These are phyloP conservation scores for Stomatorhinus ivindoensis DNA, from an alignment of 2,113 vertebrate species.

Conservation along the genomic window DNA sequence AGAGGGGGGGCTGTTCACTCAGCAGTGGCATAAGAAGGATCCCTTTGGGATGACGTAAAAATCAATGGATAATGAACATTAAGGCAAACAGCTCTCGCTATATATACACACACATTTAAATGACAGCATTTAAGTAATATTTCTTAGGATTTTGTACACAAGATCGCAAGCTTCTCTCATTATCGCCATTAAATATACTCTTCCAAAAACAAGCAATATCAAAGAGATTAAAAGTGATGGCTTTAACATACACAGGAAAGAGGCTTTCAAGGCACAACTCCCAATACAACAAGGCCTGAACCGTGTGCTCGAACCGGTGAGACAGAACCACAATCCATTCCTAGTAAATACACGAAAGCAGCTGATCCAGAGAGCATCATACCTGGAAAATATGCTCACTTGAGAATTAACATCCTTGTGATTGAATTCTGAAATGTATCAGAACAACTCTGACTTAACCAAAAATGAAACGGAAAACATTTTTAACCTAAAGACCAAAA, in stretches of 20 bases:
- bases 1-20: too few relatives aligned
- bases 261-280: neutral
- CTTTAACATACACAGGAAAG: neutral
- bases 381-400: slow-evolving; percentile 8
- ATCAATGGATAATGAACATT: neutral
- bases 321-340: neutral
- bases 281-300: neutral
- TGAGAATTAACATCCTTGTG: slow-evolving; percentile 7
- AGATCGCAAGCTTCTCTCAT: neutral
- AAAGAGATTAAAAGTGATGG: slow-evolving; percentile 10
- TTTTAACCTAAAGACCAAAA: neutral
- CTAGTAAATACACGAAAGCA: slow-evolving; percentile 4
- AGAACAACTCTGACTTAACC: neutral
- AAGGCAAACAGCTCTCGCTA: slow-evolving; percentile 8
- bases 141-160: neutral
- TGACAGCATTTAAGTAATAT: neutral
- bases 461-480: slow-evolving; percentile 2
- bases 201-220: slow-evolving; percentile 8
- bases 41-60: neutral
- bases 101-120: neutral
- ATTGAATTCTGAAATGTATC: neutral
- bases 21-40: too few relatives aligned
- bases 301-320: neutral
- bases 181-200: slow-evolving; percentile 1
- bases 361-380: slow-evolving; percentile 4